Percentiles rank a stretch among this genome's conserved stretches.
Evolutionary conservation across 2,888 invertebrate species (phyloP).

Genomic region (Tetragonula carbonaria): DNA sequence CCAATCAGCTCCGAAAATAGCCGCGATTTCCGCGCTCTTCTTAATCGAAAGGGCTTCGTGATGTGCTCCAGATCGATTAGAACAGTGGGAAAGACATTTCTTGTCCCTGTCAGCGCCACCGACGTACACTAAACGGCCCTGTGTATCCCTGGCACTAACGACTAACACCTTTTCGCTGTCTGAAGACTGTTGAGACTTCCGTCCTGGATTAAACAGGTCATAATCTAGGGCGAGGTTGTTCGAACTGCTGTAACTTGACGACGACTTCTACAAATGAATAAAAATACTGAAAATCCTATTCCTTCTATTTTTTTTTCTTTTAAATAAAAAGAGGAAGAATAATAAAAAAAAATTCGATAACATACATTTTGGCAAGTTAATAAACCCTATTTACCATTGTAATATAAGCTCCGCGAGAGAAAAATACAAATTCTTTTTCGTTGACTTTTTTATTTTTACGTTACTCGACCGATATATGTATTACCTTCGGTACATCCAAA

Average conservation of each 20-base stretch:
- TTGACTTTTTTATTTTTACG: not conserved
- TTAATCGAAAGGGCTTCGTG: constrained; percentile 92
- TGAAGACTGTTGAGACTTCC: constrained; percentile 76
- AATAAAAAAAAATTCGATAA: too few species aligned
- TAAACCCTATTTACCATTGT: too few species aligned
- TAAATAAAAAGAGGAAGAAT: too few species aligned
- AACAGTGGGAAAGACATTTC: constrained; percentile 66
- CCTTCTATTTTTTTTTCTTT: not conserved
- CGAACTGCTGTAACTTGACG: constrained; percentile 82
- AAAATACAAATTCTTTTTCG: too few species aligned
- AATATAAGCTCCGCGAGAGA: too few species aligned
- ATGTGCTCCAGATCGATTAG: constrained; percentile 72
- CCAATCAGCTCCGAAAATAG: constrained; percentile 89
- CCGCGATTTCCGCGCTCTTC: constrained; percentile 95
- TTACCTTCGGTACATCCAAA: constrained; percentile 81
- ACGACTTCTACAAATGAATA: constrained; percentile 70
- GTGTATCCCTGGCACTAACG: constrained; percentile 84
- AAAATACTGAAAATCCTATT: not conserved
- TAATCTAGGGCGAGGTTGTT: constrained; percentile 91
- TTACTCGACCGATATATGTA: too few species aligned
- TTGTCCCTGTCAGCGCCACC: constrained; percentile 80
- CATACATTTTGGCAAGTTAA: too few species aligned
- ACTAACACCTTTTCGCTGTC: constrained; percentile 83
- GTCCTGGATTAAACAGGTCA: constrained; percentile 87
- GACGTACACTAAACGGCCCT: constrained; percentile 84